Percentiles rank a stretch among this genome's conserved stretches.
Conservation (phyloP, 2,888 invertebrate species). For the Coleophora flavipennella region DNA sequence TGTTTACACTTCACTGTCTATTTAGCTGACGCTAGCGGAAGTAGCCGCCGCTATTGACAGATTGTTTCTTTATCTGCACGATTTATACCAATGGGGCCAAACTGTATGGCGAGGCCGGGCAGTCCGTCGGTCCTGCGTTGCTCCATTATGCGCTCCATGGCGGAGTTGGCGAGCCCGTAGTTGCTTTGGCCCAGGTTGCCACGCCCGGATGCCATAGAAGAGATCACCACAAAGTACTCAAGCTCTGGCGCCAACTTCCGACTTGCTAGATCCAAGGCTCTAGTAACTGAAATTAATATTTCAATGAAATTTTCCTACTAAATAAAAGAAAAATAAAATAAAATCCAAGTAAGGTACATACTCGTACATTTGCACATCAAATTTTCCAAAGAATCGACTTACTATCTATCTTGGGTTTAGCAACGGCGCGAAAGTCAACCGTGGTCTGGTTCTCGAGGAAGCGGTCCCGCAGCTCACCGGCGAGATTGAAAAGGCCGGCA, state of each 20-base stretch:
- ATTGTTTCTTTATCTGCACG: too few species aligned
- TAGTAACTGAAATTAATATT: conserved; percentile 77
- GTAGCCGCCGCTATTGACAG: too few species aligned
- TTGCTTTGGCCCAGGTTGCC: conserved; percentile 98
- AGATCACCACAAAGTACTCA: conserved; percentile 96
- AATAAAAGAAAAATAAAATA: too few species aligned
- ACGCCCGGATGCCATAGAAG: conserved; percentile 96
- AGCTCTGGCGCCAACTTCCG: conserved; percentile 83
- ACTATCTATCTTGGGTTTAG: conserved; percentile 87
- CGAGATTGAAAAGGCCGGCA: conserved; percentile 95
- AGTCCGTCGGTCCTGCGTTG: conserved; percentile 85
- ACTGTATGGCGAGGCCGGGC: conserved; percentile 93
- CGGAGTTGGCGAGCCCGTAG: conserved; percentile 97
- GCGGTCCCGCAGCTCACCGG: conserved; percentile 91
- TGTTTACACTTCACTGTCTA: too few species aligned
- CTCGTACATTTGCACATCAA: too few species aligned
- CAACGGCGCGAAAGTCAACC: conserved; percentile 85
- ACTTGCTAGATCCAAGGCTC: conserved; percentile 84
- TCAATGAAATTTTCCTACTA: too few species aligned
- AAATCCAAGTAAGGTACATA: too few species aligned
- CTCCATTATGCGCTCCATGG: conserved; percentile 97
- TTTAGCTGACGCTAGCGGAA: too few species aligned
- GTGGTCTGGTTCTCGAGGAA: conserved; percentile 89
- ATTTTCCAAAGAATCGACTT: conserved; percentile 8
- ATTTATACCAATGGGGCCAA: conserved; percentile 94